These are phyloP conservation scores for Hemaris fuciformis DNA, from an alignment of 2,888 invertebrate species.

Conservation along the genomic window DNA sequence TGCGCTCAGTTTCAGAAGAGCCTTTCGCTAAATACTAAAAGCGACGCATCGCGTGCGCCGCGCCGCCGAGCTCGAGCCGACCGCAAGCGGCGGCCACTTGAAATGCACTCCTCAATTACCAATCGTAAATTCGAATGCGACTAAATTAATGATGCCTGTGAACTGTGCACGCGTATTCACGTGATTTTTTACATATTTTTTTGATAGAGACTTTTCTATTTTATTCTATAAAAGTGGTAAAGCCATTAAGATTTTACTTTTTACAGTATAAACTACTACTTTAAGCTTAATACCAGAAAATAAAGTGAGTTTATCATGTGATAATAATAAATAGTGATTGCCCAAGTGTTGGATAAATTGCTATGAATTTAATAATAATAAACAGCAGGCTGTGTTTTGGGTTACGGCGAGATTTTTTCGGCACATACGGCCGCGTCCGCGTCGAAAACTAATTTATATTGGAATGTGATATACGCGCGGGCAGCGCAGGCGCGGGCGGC, in stretches of 20 bases:
- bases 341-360: neutral
- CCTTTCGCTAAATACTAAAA: constrained; percentile 41
- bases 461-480: constrained; percentile 78
- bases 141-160: constrained; percentile 55
- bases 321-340: neutral
- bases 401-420: constrained; percentile 63
- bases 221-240: neutral
- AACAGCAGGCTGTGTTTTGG: constrained; percentile 56
- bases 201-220: neutral
- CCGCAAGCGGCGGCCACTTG: constrained; percentile 55
- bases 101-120: constrained; percentile 73
- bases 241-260: too few species aligned
- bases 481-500: constrained; percentile 48
- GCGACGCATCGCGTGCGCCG: constrained; percentile 58
- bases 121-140: constrained; percentile 71
- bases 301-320: too few species aligned
- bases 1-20: constrained; percentile 59
- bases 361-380: constrained; percentile 37
- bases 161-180: neutral
- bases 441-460: constrained; percentile 78
- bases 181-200: neutral
- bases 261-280: too few species aligned
- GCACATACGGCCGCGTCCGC: constrained; percentile 59
- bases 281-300: too few species aligned
- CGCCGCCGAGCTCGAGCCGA: constrained; percentile 39